Conservation (phyloP, 2,888 invertebrate genomes). For the Exephanes ischioxanthus region DNA sequence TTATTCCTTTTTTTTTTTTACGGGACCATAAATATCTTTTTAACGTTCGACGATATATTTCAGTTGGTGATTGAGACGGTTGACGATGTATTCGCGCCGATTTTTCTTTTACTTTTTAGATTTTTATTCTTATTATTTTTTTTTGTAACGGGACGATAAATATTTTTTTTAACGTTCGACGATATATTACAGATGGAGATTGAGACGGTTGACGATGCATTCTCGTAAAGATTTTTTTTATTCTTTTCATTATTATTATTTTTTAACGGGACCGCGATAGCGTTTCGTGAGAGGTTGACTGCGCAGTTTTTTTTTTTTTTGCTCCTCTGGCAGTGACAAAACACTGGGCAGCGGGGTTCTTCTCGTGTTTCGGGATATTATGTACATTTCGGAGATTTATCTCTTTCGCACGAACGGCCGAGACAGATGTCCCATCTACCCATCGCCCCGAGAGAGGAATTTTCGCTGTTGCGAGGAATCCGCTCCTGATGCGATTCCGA, state of each 20-base stretch:
- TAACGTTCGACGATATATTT: no score
- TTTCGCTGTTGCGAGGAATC: background rate
- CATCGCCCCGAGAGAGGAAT: background rate
- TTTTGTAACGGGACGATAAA: no score
- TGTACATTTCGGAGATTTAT: background rate
- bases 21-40: no score
- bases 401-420: background rate
- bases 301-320: background rate
- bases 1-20: no score
- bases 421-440: background rate
- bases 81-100: background rate
- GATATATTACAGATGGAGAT: no score
- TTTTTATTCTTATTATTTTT: background rate
- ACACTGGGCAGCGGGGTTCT: background rate
- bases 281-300: background rate
- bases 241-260: no score
- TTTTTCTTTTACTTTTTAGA: no score
- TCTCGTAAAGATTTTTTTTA: no score
- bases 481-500: background rate
- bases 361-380: conserved; percentile 6
- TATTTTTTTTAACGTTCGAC: no score
- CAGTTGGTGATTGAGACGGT: no score
- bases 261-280: background rate
- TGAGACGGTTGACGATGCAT: no score
- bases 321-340: background rate